Conservation (phyloP, 2,113 vertebrate genomes). For the Promerops cafer region DNA sequence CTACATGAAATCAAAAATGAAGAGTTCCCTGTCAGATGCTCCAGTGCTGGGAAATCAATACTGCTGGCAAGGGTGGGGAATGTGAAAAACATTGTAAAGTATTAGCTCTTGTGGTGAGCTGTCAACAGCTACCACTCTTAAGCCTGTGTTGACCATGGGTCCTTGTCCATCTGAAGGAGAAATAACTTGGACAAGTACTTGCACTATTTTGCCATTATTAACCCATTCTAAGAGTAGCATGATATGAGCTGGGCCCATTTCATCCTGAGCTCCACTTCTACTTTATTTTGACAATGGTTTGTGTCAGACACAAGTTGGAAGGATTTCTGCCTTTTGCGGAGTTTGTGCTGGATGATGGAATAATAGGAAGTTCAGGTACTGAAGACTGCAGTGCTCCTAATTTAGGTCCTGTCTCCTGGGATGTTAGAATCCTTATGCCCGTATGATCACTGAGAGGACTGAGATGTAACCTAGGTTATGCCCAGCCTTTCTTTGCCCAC, state of each 20-base stretch:
- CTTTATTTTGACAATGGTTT: not conserved
- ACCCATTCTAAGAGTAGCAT: not conserved
- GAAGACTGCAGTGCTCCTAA: not conserved
- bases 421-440: not conserved
- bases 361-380: not conserved
- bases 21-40: not conserved
- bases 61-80: not conserved
- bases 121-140: not conserved
- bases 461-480: not conserved
- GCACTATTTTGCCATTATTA: not conserved
- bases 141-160: not conserved
- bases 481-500: not conserved
- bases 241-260: not conserved
- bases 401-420: not conserved
- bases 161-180: not conserved
- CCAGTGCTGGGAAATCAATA: not conserved
- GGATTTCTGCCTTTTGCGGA: not conserved
- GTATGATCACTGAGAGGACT: not conserved
- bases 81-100: not conserved
- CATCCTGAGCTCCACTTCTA: not conserved
- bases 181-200: not conserved
- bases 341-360: not conserved
- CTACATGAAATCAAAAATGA: not conserved
- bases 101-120: not conserved
- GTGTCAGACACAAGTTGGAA: not conserved